These are phyloP conservation scores for Paramisgurnus dabryanus DNA, from an alignment of 2,113 vertebrate genomes.

Conservation along the genomic window DNA sequence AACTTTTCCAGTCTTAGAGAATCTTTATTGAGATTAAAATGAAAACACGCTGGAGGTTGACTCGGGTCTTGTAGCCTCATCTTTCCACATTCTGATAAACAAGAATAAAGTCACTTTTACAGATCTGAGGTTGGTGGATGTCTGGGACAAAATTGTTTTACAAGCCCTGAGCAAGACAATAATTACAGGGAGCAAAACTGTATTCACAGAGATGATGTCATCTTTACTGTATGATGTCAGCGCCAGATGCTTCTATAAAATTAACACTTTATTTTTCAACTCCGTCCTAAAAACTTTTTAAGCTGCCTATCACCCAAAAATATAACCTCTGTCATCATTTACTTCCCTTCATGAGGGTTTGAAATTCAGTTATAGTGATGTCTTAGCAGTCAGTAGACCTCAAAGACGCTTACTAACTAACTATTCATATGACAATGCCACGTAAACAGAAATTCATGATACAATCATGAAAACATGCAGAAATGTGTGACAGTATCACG, in stretches of 20 bases:
- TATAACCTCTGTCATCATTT: too few species aligned
- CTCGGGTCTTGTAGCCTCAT: conserved; percentile 1
- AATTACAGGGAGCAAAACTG: conserved; percentile 46
- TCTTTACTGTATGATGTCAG: conserved; percentile 9
- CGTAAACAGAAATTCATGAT: too few species aligned
- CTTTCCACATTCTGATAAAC: conserved; percentile 2
- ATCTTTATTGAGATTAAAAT: background rate
- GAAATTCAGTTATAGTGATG: too few species aligned
- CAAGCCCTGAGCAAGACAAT: conserved; percentile 16
- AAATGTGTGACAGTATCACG: too few species aligned
- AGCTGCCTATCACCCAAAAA: background rate
- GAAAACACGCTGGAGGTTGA: conserved; percentile 10
- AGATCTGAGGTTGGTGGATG: conserved; percentile 37
- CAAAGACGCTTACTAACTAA: too few species aligned
- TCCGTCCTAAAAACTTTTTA: background rate
- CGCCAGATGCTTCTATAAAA: background rate
- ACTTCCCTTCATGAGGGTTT: too few species aligned
- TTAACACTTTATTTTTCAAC: background rate
- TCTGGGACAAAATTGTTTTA: conserved; percentile 45
- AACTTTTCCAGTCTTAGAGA: background rate
- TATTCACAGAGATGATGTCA: conserved; percentile 47
- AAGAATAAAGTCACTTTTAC: conserved; percentile 22
- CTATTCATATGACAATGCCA: too few species aligned
- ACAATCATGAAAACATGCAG: too few species aligned
- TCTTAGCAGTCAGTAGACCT: too few species aligned